Conservation (phyloP, 2,797 vertebrate genomes). For the Cyprinella venusta region DNA sequence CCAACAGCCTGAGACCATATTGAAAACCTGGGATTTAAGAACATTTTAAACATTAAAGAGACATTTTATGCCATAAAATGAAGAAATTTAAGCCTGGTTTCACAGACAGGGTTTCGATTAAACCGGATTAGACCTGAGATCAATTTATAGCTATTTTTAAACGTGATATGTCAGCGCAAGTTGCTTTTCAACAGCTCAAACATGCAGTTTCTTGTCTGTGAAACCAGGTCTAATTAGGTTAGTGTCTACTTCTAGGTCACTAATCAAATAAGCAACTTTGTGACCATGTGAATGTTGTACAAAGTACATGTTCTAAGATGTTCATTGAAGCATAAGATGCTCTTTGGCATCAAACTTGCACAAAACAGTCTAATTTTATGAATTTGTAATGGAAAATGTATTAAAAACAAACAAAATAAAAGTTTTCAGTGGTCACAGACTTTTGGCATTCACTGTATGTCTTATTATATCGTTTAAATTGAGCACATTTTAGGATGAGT, state of each 20-base stretch:
- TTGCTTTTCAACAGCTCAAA: too few relatives aligned
- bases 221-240: too few relatives aligned
- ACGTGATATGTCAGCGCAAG: too few relatives aligned
- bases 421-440: background rate
- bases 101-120: too few relatives aligned
- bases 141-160: too few relatives aligned
- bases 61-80: background rate
- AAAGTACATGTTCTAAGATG: background rate
- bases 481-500: background rate
- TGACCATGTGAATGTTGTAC: slow-evolving; percentile 13
- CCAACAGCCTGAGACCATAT: background rate
- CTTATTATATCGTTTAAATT: background rate
- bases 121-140: too few relatives aligned
- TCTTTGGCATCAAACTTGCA: background rate
- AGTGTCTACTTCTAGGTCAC: background rate
- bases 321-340: background rate
- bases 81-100: background rate
- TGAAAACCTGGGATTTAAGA: background rate
- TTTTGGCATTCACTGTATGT: background rate
- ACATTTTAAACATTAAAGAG: background rate
- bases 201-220: too few relatives aligned
- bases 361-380: background rate
- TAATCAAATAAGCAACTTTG: background rate
- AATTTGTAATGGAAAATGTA: slow-evolving; percentile 12
- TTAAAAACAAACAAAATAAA: background rate